Evolutionary conservation across 1,140 invertebrate species (phyloP).

Genomic region (Atta colombica): DNA sequence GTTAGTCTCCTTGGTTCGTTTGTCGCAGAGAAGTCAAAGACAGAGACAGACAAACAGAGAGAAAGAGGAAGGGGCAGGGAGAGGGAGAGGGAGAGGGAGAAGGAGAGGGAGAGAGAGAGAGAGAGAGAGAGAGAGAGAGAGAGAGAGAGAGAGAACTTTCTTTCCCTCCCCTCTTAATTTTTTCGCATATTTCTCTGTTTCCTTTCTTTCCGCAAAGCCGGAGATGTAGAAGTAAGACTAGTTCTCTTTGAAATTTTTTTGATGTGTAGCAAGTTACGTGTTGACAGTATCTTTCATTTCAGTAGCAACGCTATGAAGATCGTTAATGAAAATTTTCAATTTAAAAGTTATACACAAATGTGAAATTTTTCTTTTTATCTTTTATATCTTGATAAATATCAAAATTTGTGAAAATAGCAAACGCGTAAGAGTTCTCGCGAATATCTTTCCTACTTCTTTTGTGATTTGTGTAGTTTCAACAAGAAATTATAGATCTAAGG

Average conservation of each 20-base stretch:
- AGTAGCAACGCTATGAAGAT: conserved; percentile 1
- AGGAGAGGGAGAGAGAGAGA: no score
- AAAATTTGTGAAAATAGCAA: background rate
- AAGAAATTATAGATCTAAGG: background rate
- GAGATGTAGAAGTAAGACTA: conserved; percentile 12
- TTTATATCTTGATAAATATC: conserved; percentile 5
- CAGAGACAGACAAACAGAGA: background rate
- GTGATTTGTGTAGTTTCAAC: conserved; percentile 22
- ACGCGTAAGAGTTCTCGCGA: background rate
- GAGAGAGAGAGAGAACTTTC: background rate
- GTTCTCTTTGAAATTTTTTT: conserved; percentile 71
- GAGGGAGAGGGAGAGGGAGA: background rate
- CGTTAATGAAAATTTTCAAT: conserved; percentile 14
- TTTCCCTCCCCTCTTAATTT: background rate
- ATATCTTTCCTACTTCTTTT: conserved; percentile 22
- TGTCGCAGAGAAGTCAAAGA: background rate
- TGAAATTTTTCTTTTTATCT: background rate
- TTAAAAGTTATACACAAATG: background rate
- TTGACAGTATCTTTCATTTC: conserved; percentile 67
- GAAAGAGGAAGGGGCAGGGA: no score
- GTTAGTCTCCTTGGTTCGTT: background rate
- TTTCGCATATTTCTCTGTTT: conserved; percentile 51
- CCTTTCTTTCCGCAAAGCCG: conserved; percentile 48
- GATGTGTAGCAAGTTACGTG: conserved; percentile 44
- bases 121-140: background rate